phyloP scores from a whole-genome alignment of 2,888 invertebrate species.

The Aelia acuminata region DNA sequence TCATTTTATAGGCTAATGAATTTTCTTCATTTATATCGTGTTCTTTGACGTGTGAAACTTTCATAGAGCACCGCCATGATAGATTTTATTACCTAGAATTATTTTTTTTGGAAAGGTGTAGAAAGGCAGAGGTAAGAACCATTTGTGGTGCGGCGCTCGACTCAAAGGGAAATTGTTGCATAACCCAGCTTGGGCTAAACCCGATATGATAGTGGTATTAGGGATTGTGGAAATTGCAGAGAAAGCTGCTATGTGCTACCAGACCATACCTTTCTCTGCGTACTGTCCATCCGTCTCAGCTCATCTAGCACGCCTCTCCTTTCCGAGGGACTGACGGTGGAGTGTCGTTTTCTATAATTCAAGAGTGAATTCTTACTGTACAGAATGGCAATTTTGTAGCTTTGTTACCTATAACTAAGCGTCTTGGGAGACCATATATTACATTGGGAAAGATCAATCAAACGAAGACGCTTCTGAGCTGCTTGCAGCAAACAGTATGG shows the following conservation, averaged over 20 bases:
- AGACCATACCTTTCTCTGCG: slow-evolving; percentile 19
- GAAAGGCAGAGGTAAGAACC: slow-evolving; percentile 5
- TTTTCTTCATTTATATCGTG: background rate
- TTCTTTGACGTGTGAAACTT: background rate
- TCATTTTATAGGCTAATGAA: background rate
- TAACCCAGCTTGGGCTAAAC: background rate
- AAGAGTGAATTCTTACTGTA: background rate
- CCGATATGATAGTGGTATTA: slow-evolving; percentile 42
- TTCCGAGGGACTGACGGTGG: background rate
- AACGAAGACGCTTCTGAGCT: too few relatives aligned
- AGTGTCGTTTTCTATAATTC: background rate
- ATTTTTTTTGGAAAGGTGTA: background rate
- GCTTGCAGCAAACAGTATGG: too few relatives aligned
- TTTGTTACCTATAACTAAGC: too few relatives aligned
- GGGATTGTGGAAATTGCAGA: slow-evolving; percentile 41
- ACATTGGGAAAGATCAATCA: too few relatives aligned
- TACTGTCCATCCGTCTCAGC: slow-evolving; percentile 4
- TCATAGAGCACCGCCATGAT: background rate
- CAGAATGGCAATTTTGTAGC: too few relatives aligned
- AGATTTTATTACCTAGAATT: background rate
- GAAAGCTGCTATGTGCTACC: slow-evolving; percentile 17
- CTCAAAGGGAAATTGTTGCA: background rate
- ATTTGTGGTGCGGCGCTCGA: background rate
- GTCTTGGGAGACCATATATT: too few relatives aligned
- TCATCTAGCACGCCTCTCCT: background rate